Evolutionary conservation across 1,140 invertebrate genomes (phyloP).

Genomic region (Camponotus vicinus): DNA sequence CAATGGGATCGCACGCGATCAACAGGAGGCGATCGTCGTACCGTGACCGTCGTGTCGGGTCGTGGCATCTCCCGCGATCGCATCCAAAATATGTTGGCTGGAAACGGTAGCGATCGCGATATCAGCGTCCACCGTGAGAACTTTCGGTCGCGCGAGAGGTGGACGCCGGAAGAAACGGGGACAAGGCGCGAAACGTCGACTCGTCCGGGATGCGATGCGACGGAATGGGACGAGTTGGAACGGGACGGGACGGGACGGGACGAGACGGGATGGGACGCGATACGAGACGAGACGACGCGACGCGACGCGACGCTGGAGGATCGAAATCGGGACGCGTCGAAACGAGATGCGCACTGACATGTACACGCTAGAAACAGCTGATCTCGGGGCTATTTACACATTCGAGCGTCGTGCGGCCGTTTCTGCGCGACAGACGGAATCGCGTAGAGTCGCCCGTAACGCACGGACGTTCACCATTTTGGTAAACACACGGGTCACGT

Average conservation of each 20-base stretch:
- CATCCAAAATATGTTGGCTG: background rate
- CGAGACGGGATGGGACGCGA: background rate
- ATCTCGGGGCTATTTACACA: slow-evolving; percentile 35
- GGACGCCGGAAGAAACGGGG: slow-evolving; percentile 6
- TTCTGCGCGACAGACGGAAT: slow-evolving; percentile 20
- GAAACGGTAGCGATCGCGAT: slow-evolving; percentile 19
- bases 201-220: slow-evolving; percentile 42
- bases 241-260: background rate
- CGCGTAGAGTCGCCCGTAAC: slow-evolving; percentile 71
- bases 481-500: slow-evolving; percentile 85
- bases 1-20: slow-evolving; percentile 3
- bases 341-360: background rate
- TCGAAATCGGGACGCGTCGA: background rate
- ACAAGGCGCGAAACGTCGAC: slow-evolving; percentile 9
- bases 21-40: slow-evolving; percentile 18
- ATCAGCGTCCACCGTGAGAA: too few relatives aligned
- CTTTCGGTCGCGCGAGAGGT: too few relatives aligned
- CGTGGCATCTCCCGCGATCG: slow-evolving; percentile 40
- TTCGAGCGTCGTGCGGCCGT: slow-evolving; percentile 23
- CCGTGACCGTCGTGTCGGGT: slow-evolving; percentile 6
- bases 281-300: slow-evolving; percentile 2
- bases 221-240: background rate
- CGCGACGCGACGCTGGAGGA: too few relatives aligned
- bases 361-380: background rate
- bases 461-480: slow-evolving; percentile 82